Base-by-base conservation (phyloP, 1,140 invertebrate species). In the Procambarus virginalis region DNA sequence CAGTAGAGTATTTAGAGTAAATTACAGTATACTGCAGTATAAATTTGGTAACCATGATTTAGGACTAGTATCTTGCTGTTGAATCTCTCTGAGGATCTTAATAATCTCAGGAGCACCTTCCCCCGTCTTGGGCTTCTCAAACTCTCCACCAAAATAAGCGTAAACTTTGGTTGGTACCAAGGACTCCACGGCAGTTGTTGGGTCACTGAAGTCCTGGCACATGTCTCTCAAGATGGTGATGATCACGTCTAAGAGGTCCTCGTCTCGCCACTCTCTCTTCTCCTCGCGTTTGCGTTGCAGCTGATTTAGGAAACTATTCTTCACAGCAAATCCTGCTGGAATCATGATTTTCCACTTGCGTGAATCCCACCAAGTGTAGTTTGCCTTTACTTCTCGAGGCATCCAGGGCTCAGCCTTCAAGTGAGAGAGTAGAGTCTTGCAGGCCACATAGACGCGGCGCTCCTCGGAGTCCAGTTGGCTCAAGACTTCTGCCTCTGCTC, bases 371-470 rank as follows among this genome's bases (percentile, higher is more conserved):
- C 82, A 84, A n/a, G 60, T 84, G 22, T 70, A 73, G 60, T 10
- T 22, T 4, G 10, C 17, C 17, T 75, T 84, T 6, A 70, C 68
- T 22, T 73, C 4, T 14, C 17, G 17, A 4, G 82, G 82, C 82
- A 84, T 84, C 82, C 82, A 84, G 6, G 64, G 82, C 45, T 84
- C 82, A n/a, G 82, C 82, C 82, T 75, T 84, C 8, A 84, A 14
- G 82, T 10, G n/a, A 1, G 64, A 84, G 10, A 84, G 82, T 9
- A 84, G 64, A 45, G 48, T 20, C 17, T 84, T 84, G 34, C 64
- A 64, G n/a, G 48, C 48, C 8, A 84, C 4, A 5, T 73, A 58
- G 1, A 70, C 60, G 0, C 5, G 14, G 5, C 82, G 82, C 12
- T 84, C 34, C 2, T 48, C 12, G 2, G 60, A 48, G 12, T 14